These are phyloP conservation scores for Takifugu ocellatus DNA, from an alignment of 2,797 vertebrate species.

Conservation along the genomic window DNA sequence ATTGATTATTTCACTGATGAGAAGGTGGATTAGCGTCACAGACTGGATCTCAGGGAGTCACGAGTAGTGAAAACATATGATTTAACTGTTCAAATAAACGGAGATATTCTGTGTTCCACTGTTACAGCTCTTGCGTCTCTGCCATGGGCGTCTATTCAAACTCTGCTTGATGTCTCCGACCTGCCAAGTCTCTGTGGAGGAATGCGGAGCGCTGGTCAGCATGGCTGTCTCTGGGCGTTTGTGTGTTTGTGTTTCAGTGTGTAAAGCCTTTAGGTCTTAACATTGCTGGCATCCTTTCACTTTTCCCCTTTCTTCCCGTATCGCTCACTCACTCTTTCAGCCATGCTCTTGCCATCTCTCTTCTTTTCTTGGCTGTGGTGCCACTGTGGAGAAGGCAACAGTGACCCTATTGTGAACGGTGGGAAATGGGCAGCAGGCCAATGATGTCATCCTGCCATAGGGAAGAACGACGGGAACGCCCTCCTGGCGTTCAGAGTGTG, in stretches of 20 bases:
- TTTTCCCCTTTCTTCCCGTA: conserved; percentile 10
- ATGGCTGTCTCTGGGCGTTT: conserved; percentile 34
- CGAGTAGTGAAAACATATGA: conserved; percentile 49
- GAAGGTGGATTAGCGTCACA: conserved; percentile 46
- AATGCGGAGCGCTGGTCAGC: conserved; percentile 38
- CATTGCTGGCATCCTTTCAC: conserved; percentile 36
- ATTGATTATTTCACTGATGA: conserved; percentile 52
- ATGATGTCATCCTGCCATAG: conserved; percentile 75
- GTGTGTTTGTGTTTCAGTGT: conserved; percentile 32
- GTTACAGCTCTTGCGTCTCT: conserved; percentile 29
- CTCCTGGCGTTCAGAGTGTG: conserved; percentile 69
- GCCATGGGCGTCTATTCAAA: conserved; percentile 40
- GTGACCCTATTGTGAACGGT: conserved; percentile 72
- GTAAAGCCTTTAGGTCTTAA: conserved; percentile 37
- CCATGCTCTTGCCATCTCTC: conserved; percentile 30
- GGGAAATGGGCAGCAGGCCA: conserved; percentile 72
- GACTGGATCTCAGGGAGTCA: conserved; percentile 36
- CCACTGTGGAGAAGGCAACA: conserved; percentile 66
- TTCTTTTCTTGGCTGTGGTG: conserved; percentile 54
- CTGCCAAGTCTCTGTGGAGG: conserved; percentile 28
- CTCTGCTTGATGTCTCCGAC: conserved; percentile 28
- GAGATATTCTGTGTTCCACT: conserved; percentile 35
- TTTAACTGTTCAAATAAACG: conserved; percentile 47
- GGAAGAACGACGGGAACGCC: conserved; percentile 67
- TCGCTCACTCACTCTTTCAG: conserved; percentile 18